These are phyloP conservation scores for Plutomurus gul DNA, from an alignment of 1,140 invertebrate genomes.

Conservation along the genomic window DNA sequence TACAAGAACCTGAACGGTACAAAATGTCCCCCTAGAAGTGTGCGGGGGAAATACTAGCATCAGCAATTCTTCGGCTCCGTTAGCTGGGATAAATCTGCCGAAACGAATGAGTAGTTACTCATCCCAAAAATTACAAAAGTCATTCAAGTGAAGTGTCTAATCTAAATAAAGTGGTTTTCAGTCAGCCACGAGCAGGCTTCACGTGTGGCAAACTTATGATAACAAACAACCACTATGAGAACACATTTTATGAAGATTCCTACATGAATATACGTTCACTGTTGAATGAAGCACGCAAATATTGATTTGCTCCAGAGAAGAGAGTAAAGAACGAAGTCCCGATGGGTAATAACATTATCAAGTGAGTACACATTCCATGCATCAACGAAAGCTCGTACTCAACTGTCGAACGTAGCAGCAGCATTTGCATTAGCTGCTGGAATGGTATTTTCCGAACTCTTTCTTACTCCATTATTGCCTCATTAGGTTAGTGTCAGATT, in stretches of 20 bases:
- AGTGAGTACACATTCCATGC: no score
- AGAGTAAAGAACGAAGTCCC: neutral
- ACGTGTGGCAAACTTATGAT: neutral
- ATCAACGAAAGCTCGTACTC: no score
- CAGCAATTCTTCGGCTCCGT: neutral
- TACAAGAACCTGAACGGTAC: no score
- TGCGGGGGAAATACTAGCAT: no score
- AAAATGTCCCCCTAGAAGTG: no score
- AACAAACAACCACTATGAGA: neutral
- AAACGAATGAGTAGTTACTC: constrained; percentile 26
- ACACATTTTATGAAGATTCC: neutral
- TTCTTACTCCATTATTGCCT: no score
- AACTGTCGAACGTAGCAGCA: no score
- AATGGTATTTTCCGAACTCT: no score
- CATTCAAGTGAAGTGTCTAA: constrained; percentile 19
- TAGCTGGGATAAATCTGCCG: constrained; percentile 6
- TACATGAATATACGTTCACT: neutral
- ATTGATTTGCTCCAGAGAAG: no score
- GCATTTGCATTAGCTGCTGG: no score
- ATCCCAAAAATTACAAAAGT: constrained; percentile 10
- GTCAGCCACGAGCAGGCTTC: neutral
- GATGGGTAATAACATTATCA: neutral
- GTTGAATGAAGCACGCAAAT: no score
- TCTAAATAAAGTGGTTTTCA: constrained; percentile 21
- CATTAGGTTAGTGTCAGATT: no score